Base-by-base conservation (phyloP, 2,797 vertebrate genomes). In the Gymnodraco acuticeps region DNA sequence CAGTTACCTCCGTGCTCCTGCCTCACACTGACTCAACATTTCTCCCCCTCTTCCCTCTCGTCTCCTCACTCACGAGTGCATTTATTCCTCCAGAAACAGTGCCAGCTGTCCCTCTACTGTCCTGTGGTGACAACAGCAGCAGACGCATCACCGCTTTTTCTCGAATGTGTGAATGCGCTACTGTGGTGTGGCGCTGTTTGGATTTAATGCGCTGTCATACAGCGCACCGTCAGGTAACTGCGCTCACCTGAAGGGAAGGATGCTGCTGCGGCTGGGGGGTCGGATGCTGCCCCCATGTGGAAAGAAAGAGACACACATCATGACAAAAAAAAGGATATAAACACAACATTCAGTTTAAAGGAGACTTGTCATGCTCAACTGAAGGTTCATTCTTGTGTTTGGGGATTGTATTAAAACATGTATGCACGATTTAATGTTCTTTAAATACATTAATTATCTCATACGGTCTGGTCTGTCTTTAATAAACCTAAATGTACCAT, bases 271-370 rank as follows among this genome's bases (percentile, higher is more conserved):
- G 38, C 15, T 7, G n/a, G n/a, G 51, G 38, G 60, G 23, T 61
- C 65, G 10, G 48, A 81, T 87, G 83, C 88, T 91, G 88, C 90
- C 90, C 84, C 20, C 88, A 5, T 60, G 90, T 71, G 90, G 87
- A 38, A 15, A 1, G 2, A n/a, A 47, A 2, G 19, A n/a, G n/a
- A 17, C 3, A 16, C 8, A 38, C 33, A 38, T 38, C 8, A 38
- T 38, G 33, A 38, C 33, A 38, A 38, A 38, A 38, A 38, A 38
- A 38, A 38, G 33, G 27, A 38, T 5, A 33, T 38, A 38, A 38
- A 38, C 27, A 23, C 23, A 5, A 38, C 8, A 27, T 2, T 33
- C 52, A 27, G 13, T 20, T 5, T 6, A 43, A 41, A 27, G 6
- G 13, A 7, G 33, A 8, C 33, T 38, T 9, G 8, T 38, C 33